Conservation (phyloP, 2,797 vertebrate species). For the Chelon auratus region DNA sequence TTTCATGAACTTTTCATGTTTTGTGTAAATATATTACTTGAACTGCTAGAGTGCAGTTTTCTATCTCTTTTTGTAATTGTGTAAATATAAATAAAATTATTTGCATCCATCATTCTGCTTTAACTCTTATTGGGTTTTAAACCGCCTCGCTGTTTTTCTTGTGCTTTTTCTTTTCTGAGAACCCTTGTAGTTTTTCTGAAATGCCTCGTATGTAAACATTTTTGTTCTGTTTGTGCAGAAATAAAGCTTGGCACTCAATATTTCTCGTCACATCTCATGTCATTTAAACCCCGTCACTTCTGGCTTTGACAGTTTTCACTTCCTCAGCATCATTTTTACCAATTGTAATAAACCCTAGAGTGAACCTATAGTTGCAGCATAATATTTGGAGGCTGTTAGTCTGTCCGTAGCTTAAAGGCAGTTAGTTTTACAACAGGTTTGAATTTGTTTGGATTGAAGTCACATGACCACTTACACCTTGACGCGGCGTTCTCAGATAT, state of each 20-base stretch:
- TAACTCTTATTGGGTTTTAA: background rate
- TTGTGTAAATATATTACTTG: slow-evolving; percentile 26
- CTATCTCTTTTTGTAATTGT: slow-evolving; percentile 46
- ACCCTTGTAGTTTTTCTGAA: too few species aligned
- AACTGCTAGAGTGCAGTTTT: slow-evolving; percentile 5
- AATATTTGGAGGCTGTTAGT: too few species aligned
- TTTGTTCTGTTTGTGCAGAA: slow-evolving; percentile 6
- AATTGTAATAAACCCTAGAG: too few species aligned
- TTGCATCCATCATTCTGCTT: background rate
- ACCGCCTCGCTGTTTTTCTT: background rate
- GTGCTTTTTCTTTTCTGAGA: background rate
- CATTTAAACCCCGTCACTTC: background rate
- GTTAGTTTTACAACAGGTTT: too few species aligned
- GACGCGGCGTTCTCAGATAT: too few species aligned
- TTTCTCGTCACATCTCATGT: background rate
- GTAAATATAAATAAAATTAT: slow-evolving; percentile 80
- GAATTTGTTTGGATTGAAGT: too few species aligned
- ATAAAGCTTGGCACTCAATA: slow-evolving; percentile 10
- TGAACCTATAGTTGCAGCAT: too few species aligned
- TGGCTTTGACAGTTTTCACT: too few species aligned
- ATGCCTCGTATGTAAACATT: background rate
- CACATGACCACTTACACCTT: too few species aligned
- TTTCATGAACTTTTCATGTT: slow-evolving; percentile 21
- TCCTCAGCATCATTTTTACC: too few species aligned
- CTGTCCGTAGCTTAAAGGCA: too few species aligned